These are phyloP conservation scores for Trachymyrmex cornetzi DNA, from an alignment of 1,140 invertebrate genomes.

Conservation along the genomic window DNA sequence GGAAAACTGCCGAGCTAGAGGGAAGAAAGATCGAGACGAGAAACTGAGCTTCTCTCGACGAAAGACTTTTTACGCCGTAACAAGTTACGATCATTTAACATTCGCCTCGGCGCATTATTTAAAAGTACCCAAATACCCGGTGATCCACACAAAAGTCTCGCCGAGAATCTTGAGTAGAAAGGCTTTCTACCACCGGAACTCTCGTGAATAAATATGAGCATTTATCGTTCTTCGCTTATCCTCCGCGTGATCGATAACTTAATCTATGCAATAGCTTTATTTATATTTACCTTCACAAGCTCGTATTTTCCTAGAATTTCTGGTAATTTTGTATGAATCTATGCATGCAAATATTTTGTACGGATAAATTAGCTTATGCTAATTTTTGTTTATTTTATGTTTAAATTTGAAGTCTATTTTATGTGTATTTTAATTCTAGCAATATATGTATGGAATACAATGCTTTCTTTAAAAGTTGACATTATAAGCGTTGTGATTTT, in stretches of 20 bases:
- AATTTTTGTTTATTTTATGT: not conserved
- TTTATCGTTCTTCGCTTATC: not conserved
- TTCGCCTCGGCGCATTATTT: conserved; percentile 64
- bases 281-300: not conserved
- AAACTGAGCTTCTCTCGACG: conserved; percentile 46
- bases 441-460: not conserved
- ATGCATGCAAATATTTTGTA: not conserved
- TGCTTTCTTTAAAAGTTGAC: not conserved
- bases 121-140: conserved; percentile 66
- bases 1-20: not conserved
- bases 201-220: conserved; percentile 46
- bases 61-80: conserved; percentile 65
- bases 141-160: conserved; percentile 37
- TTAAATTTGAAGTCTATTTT: not conserved
- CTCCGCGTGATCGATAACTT: not conserved
- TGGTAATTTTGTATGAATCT: not conserved
- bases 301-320: not conserved
- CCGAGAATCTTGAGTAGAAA: not conserved
- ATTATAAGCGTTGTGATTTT: not conserved
- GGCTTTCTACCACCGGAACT: not conserved
- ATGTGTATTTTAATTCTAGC: not conserved
- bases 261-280: not conserved
- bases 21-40: conserved; percentile 40
- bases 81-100: conserved; percentile 47
- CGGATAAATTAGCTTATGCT: not conserved